Evolutionary conservation across 2,888 invertebrate genomes (phyloP).

Genomic region (Acrobasis consociella): DNA sequence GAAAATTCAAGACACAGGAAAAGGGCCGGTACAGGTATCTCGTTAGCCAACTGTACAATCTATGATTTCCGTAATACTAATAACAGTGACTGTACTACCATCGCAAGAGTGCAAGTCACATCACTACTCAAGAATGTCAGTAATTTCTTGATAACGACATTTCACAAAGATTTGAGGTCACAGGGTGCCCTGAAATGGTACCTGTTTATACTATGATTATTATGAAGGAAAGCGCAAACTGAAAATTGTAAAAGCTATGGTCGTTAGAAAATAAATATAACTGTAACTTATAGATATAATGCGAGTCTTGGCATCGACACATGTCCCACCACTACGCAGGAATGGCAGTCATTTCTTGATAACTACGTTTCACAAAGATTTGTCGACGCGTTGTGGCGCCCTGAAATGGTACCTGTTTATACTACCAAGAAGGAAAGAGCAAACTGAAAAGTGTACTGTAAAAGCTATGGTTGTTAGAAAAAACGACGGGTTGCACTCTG

Average conservation of each 20-base stretch:
- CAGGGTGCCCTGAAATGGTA: conserved; percentile 22
- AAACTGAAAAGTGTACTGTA: no score
- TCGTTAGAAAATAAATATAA: no score
- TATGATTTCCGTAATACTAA: no score
- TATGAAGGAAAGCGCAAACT: no score
- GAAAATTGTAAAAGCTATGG: no score
- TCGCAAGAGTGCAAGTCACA: conserved; percentile 8
- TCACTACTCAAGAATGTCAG: conserved; percentile 38
- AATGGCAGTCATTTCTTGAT: conserved; percentile 41
- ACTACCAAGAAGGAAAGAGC: no score
- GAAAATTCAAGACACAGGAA: no score
- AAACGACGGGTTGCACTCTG: no score
- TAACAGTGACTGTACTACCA: no score
- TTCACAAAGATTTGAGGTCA: conserved; percentile 40
- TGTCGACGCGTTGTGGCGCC: conserved; percentile 33
- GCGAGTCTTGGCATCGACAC: background rate
- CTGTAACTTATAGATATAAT: background rate
- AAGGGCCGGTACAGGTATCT: no score
- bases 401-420: conserved; percentile 21
- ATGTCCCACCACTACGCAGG: conserved; percentile 33
- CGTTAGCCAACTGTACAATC: no score
- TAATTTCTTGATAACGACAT: conserved; percentile 40
- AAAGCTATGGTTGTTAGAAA: no score
- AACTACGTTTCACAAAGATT: conserved; percentile 39
- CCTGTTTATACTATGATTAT: conserved; percentile 15